These are phyloP conservation scores for Agrochola lychnidis DNA, from an alignment of 2,888 invertebrate species.

Conservation along the genomic window DNA sequence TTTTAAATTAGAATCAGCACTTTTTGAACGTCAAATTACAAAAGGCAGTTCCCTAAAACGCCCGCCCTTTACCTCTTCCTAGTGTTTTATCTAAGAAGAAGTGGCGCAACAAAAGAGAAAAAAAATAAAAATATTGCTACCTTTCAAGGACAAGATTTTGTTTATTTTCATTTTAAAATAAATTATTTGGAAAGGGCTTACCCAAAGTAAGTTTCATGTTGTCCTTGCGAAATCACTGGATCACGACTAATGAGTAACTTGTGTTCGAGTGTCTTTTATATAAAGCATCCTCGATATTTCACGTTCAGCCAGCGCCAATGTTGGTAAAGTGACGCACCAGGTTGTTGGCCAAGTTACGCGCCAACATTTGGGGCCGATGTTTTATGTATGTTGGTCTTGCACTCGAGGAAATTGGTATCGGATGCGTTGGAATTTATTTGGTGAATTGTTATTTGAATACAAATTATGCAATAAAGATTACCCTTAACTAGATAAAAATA, in stretches of 20 bases:
- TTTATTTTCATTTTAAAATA: neutral
- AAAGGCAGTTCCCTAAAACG: neutral
- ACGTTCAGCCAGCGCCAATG: conserved; percentile 4
- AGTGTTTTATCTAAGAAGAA: neutral
- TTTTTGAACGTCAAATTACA: neutral
- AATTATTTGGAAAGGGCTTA: conserved; percentile 8
- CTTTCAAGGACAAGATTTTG: too few relatives aligned
- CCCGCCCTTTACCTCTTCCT: too few relatives aligned
- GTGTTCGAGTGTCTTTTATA: conserved; percentile 34
- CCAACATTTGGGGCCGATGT: conserved; percentile 4
- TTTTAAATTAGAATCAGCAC: neutral
- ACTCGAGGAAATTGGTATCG: conserved; percentile 11
- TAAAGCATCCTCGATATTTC: neutral
- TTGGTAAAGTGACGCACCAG: neutral
- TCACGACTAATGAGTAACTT: conserved; percentile 20
- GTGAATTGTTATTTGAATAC: conserved; percentile 12
- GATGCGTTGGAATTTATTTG: conserved; percentile 4
- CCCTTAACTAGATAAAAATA: neutral
- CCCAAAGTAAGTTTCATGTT: conserved; percentile 49
- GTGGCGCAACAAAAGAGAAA: neutral
- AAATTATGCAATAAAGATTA: neutral
- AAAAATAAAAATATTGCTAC: neutral
- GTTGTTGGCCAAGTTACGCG: neutral
- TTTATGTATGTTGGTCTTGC: conserved; percentile 17
- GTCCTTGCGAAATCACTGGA: conserved; percentile 23